Evolutionary conservation across 2,113 vertebrate genomes (phyloP), one percentile per base, ranked within the genome.

Genomic region (Guaruba guarouba): DNA sequence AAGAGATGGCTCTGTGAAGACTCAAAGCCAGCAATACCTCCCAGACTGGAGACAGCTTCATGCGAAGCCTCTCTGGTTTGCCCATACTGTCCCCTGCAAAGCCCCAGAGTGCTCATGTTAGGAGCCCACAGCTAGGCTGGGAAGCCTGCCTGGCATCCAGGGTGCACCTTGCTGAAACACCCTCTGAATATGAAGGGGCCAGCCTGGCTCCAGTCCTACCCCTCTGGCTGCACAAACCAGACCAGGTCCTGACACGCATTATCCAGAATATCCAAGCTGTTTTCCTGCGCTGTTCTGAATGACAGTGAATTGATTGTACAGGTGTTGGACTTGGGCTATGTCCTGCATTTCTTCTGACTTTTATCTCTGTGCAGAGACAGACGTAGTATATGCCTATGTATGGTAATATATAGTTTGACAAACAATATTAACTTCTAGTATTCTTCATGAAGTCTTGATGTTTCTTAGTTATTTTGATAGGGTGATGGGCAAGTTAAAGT

Each of bases 201-300:
- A 88, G n/a, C 52, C 67, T 49, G 35, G 48, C 68, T 75, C 54
- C 55, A 57, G 54, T 19, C 37, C 35, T 63, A 22, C 6, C 19
- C 27, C 18, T 66, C 33, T 59, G 51, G 57, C 44, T 3, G 0
- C 39, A 12, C 82, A 86, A 48, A 54, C n/a, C 39, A 55, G 51
- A 18, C 31, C 22, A 43, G 44, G 22, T 48, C 70, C 57, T 51
- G 15, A 20, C 29, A 6, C 0, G 0, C 2, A 0, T 68, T 41
- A 33, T 7, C 17, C 28, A 17, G 73, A 51, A 44, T 35, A 52
- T 46, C 43, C 20, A 15, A 46, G 29, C 24, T 20, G 5, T 41
- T 66, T 88, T 69, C 19, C 31, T 49, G 31, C 7, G 1, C 43
- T 37, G 22, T 39, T 43, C 44, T 59, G 51, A 59, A 33, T 23